Conservation (phyloP, 35 echinoderm and acorn worm species). For the Ptychodera flava region DNA sequence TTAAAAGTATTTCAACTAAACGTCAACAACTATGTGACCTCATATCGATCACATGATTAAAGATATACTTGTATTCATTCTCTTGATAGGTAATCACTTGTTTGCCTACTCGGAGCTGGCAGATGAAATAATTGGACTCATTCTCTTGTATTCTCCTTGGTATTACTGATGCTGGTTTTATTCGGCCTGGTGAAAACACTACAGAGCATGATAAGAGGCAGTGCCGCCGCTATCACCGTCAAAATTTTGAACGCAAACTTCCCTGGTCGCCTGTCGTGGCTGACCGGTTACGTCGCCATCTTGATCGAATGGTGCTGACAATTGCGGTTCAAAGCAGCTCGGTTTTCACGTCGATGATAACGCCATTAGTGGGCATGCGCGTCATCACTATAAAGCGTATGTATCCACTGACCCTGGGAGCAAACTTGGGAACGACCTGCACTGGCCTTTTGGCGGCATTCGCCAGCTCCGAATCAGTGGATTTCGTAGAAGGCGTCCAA, state of each 20-base stretch:
- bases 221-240: not conserved
- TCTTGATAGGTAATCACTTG: not conserved
- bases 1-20: too few relatives aligned
- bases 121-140: not conserved
- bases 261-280: not conserved
- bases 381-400: not conserved
- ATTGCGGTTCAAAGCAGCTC: not conserved
- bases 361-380: not conserved
- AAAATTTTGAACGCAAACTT: not conserved
- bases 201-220: not conserved
- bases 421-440: not conserved
- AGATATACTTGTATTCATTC: not conserved
- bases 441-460: not conserved
- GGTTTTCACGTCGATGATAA: not conserved
- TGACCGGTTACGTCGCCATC: not conserved
- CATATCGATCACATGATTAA: not conserved
- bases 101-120: not conserved
- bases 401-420: not conserved
- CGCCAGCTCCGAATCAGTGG: not conserved
- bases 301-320: not conserved
- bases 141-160: not conserved
- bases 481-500: not conserved
- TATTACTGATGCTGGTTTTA: not conserved
- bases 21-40: too few relatives aligned
- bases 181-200: not conserved